These are phyloP conservation scores for Proctacanthus coquilletti DNA, from an alignment of 1,140 invertebrate species.

Conservation along the genomic window DNA sequence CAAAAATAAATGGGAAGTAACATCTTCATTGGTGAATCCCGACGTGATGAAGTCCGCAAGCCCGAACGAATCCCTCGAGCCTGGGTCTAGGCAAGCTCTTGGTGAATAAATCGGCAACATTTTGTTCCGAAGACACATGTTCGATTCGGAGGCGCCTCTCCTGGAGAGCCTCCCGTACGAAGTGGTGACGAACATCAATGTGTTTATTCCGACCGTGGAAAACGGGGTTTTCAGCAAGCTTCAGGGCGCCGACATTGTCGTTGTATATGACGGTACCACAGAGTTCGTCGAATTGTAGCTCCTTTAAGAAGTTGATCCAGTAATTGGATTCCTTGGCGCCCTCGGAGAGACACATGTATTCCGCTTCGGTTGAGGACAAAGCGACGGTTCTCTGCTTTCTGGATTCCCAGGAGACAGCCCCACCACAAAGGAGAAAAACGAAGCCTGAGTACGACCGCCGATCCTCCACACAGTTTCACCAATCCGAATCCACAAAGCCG, in stretches of 20 bases:
- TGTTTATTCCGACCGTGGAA: constrained; percentile 21
- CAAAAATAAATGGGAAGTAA: no score
- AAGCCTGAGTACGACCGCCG: constrained; percentile 15
- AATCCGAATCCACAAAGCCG: constrained; percentile 29
- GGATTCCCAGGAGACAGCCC: constrained; percentile 8
- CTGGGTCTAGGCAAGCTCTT: no score
- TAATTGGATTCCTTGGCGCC: constrained; percentile 8
- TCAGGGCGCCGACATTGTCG: constrained; percentile 17
- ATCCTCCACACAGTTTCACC: constrained; percentile 17
- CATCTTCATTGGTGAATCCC: no score
- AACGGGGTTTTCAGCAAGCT: constrained; percentile 14
- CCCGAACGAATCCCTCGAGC: no score
- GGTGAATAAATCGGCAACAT: no score
- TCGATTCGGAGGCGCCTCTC: no score
- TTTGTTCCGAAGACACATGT: no score
- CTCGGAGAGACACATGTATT: constrained; percentile 8
- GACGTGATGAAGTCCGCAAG: no score
- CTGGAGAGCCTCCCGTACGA: constrained; percentile 15
- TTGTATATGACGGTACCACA: constrained; percentile 8
- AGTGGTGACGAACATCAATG: constrained; percentile 22
- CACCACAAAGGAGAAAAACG: constrained; percentile 6
- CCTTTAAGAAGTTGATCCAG: constrained; percentile 25
- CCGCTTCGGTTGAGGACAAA: constrained; percentile 10
- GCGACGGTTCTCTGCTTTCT: constrained; percentile 10
- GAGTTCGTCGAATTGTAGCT: background rate